Conservation (phyloP, 1,140 invertebrate species). For the Callitettix versicolor region DNA sequence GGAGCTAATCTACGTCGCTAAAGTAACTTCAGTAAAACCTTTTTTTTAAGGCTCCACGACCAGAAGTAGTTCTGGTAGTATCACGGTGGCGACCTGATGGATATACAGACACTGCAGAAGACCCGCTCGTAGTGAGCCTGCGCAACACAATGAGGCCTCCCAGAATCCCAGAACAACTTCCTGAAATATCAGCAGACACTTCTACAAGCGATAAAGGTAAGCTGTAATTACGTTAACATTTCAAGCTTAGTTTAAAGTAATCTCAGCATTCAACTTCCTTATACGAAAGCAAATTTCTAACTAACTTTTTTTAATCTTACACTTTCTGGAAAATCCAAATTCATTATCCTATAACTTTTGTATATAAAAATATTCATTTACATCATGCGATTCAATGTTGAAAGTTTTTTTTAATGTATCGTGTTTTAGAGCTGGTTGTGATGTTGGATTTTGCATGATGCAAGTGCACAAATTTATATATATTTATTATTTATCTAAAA, state of each 20-base stretch:
- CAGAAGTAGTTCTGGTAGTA: conserved; percentile 56
- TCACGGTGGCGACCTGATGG: conserved; percentile 37
- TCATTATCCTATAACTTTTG: not conserved
- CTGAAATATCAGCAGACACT: conserved; percentile 20
- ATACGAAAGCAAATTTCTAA: not conserved
- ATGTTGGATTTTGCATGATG: no score
- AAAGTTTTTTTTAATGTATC: no score
- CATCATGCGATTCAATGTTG: no score
- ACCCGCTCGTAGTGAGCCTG: conserved; percentile 13
- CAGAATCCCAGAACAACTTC: conserved; percentile 31
- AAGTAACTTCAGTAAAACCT: no score
- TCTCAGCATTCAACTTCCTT: no score
- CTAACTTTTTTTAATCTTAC: not conserved
- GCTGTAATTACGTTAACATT: not conserved
- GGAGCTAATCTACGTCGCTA: no score
- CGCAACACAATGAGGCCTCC: conserved; percentile 27
- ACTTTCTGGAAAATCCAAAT: not conserved
- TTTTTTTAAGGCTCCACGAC: conserved; percentile 44
- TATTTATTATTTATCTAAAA: no score
- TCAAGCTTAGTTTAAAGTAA: not conserved
- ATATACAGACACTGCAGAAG: conserved; percentile 19
- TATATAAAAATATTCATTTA: no score
- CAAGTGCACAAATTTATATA: no score
- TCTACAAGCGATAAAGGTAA: conserved; percentile 14
- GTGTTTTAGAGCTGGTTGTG: no score